phyloP scores from a whole-genome alignment of 1,140 invertebrate species.

The Maniola jurtina region DNA sequence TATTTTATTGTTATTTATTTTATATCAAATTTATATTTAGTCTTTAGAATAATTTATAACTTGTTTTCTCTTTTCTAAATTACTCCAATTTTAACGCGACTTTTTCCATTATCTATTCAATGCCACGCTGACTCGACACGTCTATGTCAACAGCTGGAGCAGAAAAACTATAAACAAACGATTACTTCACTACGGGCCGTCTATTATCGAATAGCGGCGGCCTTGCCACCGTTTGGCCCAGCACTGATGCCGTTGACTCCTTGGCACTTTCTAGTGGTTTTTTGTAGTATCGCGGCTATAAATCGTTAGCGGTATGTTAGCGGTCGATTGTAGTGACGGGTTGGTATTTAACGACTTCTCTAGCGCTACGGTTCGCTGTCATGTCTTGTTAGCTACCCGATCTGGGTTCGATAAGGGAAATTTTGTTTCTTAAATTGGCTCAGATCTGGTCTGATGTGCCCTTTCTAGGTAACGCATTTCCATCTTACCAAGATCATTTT shows the following conservation, averaged over 20 bases:
- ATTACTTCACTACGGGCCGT: slow-evolving; percentile 56
- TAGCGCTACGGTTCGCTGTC: background rate
- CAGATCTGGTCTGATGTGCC: too few species aligned
- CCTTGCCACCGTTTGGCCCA: slow-evolving; percentile 67
- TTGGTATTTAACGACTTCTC: background rate
- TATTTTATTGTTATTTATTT: too few species aligned
- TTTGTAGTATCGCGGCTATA: slow-evolving; percentile 29
- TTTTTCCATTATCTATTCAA: slow-evolving; percentile 16
- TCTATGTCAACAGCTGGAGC: slow-evolving; percentile 35
- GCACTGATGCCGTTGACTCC: slow-evolving; percentile 64
- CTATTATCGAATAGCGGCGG: slow-evolving; percentile 61
- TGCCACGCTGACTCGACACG: slow-evolving; percentile 6
- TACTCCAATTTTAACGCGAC: background rate
- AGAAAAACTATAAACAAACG: slow-evolving; percentile 70
- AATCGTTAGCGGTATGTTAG: slow-evolving; percentile 23
- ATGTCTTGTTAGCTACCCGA: background rate
- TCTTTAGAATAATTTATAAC: background rate
- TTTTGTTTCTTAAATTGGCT: too few species aligned
- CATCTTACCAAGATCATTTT: too few species aligned
- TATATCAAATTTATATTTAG: too few species aligned
- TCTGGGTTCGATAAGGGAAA: background rate
- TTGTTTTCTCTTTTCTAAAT: background rate
- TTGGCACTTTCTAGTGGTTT: slow-evolving; percentile 51
- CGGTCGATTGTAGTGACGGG: slow-evolving; percentile 6
- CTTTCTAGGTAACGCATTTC: too few species aligned